A percentile compares a stretch with the other conserved stretches of the same genome.
Conservation (phyloP, 2,113 vertebrate species). For the Peromyscus maniculatus region DNA sequence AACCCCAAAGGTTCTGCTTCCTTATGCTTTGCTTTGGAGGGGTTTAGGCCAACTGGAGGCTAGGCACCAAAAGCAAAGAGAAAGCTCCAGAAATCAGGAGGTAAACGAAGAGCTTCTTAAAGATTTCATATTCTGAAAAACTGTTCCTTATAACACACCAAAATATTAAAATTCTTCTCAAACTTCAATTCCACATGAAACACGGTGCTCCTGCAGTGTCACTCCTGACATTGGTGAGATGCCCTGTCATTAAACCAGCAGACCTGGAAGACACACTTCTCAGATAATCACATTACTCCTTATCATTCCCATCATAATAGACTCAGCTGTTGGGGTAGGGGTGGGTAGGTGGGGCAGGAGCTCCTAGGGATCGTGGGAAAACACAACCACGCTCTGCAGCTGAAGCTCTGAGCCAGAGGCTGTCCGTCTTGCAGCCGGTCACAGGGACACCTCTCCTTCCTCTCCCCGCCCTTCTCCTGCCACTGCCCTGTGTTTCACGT, state of each 20-base stretch:
- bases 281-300: slow-evolving; percentile 50
- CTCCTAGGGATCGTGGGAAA: not conserved
- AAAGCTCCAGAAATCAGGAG: not conserved
- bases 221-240: slow-evolving; percentile 40
- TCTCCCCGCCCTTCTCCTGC: not conserved
- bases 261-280: slow-evolving; percentile 31
- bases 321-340: not conserved
- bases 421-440: no score
- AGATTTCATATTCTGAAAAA: not conserved
- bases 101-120: not conserved
- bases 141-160: slow-evolving; percentile 3
- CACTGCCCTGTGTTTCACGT: not conserved
- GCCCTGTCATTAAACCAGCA: slow-evolving; percentile 70
- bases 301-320: slow-evolving; percentile 66
- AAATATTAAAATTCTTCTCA: slow-evolving; percentile 39
- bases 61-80: slow-evolving; percentile 5
- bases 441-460: not conserved
- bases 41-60: not conserved
- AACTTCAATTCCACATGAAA: not conserved
- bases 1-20: not conserved
- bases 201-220: not conserved
- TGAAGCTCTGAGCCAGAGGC: not conserved
- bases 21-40: not conserved
- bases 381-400: not conserved
- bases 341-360: not conserved